Evolutionary conservation across 2,888 invertebrate genomes (phyloP).

Genomic region (Volucella zonaria): DNA sequence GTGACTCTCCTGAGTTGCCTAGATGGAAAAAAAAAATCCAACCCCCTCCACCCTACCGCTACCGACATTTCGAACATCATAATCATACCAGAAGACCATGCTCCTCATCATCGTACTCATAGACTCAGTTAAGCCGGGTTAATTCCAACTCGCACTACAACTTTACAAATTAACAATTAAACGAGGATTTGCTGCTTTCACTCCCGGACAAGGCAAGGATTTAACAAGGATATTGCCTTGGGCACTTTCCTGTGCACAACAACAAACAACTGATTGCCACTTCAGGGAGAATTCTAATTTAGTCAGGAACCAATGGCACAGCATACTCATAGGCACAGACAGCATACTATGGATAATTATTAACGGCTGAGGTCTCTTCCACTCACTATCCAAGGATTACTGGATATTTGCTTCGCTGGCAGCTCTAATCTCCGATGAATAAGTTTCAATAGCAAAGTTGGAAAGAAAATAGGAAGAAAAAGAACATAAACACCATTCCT

Average conservation of each 20-base stretch:
- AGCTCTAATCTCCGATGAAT: constrained; percentile 41
- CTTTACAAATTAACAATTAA: constrained; percentile 74
- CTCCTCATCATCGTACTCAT: constrained; percentile 32
- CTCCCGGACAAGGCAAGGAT: constrained; percentile 39
- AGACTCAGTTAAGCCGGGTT: constrained; percentile 63
- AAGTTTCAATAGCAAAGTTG: neutral
- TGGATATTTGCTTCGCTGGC: constrained; percentile 23
- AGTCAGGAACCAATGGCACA: constrained; percentile 55
- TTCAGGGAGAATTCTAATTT: constrained; percentile 66
- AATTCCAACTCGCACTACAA: constrained; percentile 68
- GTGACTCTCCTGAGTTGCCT: constrained; percentile 2
- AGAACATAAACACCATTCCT: constrained; percentile 4
- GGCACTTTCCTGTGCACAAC: constrained; percentile 23
- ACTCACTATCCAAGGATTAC: constrained; percentile 20
- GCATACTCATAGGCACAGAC: no score
- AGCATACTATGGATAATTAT: constrained; percentile 41
- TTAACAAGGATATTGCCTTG: constrained; percentile 44
- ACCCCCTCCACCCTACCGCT: no score
- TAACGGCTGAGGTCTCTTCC: constrained; percentile 48
- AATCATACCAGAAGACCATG: constrained; percentile 27
- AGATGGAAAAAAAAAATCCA: neutral
- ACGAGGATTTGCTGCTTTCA: constrained; percentile 59
- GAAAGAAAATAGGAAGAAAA: constrained; percentile 1
- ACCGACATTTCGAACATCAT: constrained; percentile 1
- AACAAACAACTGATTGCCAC: constrained; percentile 64